phyloP scores from a whole-genome alignment of 2,797 vertebrate genomes.

The Gorsachius magnificus region DNA sequence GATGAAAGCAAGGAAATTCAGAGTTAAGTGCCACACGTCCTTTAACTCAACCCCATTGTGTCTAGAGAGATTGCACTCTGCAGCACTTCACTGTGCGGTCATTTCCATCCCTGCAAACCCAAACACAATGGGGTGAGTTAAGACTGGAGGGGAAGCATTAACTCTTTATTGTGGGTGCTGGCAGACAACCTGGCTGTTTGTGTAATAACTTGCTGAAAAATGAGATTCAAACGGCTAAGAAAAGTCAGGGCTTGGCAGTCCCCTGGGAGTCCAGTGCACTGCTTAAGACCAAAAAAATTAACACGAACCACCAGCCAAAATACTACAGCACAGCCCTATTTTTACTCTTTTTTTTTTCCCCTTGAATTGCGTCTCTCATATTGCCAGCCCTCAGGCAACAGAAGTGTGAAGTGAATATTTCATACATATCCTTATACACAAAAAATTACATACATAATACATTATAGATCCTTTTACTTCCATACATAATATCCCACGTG shows the following conservation, averaged over 20 bases:
- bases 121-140: slow-evolving; percentile 50
- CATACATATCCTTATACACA: slow-evolving; percentile 44
- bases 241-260: not conserved
- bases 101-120: slow-evolving; percentile 52
- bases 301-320: slow-evolving; percentile 9
- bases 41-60: slow-evolving; percentile 56
- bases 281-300: slow-evolving; percentile 34
- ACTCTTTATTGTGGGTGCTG: slow-evolving; percentile 43
- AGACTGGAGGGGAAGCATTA: slow-evolving; percentile 24
- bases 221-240: not conserved
- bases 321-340: slow-evolving; percentile 10
- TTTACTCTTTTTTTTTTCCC: not conserved
- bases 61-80: slow-evolving; percentile 43
- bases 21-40: slow-evolving; percentile 21
- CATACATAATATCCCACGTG: slow-evolving; percentile 41
- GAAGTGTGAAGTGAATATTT: slow-evolving; percentile 57
- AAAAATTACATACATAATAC: slow-evolving; percentile 67
- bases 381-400: slow-evolving; percentile 40
- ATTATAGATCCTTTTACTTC: slow-evolving; percentile 56
- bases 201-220: slow-evolving; percentile 16
- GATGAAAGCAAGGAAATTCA: slow-evolving; percentile 43
- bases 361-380: slow-evolving; percentile 39
- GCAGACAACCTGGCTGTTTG: not conserved
- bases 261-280: not conserved
- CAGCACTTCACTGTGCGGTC: slow-evolving; percentile 34